Percentiles rank a stretch among this genome's conserved stretches.
These are phyloP conservation scores for Anhinga anhinga DNA, from an alignment of 2,113 vertebrate species.

Conservation along the genomic window DNA sequence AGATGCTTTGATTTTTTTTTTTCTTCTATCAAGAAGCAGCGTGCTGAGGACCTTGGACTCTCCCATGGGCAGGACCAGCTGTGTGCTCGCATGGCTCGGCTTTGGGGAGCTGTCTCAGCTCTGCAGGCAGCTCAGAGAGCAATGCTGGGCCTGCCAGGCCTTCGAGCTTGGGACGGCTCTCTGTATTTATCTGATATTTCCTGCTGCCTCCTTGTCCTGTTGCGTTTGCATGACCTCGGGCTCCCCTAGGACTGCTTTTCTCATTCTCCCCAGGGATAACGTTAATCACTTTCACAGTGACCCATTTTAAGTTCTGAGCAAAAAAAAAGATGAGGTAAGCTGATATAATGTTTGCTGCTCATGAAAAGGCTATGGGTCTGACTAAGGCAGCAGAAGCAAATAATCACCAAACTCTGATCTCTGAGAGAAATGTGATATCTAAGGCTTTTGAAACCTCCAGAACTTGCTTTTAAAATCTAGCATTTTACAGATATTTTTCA, in stretches of 20 bases:
- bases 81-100: background rate
- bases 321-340: background rate
- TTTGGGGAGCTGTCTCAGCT: background rate
- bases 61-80: background rate
- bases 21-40: background rate
- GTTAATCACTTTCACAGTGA: background rate
- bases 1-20: background rate
- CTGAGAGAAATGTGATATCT: background rate
- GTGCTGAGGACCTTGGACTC: accelerated
- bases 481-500: background rate
- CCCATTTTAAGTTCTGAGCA: background rate
- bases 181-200: background rate
- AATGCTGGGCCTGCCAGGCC: background rate
- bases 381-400: background rate
- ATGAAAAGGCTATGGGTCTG: background rate
- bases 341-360: background rate
- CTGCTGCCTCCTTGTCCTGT: background rate
- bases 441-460: background rate
- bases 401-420: background rate
- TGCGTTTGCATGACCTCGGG: background rate
- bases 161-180: background rate
- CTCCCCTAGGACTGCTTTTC: background rate
- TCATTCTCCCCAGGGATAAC: background rate
- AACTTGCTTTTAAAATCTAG: background rate
- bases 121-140: background rate